Evolutionary conservation across 2,888 invertebrate species (phyloP).

Genomic region (Tachina lurida): DNA sequence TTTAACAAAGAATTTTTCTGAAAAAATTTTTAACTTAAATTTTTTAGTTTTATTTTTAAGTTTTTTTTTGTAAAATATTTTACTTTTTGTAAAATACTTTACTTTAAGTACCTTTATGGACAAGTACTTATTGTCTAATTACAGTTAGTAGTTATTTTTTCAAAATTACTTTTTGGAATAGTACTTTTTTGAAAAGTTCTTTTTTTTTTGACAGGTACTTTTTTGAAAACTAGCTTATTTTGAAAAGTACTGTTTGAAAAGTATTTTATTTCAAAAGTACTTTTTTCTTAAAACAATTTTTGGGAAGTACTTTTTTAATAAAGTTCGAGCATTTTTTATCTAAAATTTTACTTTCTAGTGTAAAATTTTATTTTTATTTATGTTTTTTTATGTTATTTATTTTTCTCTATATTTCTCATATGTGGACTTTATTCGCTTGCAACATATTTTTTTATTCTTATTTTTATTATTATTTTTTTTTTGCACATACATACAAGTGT

Average conservation of each 20-base stretch:
- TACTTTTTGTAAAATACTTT: too few relatives aligned
- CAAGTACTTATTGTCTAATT: too few relatives aligned
- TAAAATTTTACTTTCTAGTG: neutral
- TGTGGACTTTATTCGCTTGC: neutral
- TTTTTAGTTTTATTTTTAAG: too few relatives aligned
- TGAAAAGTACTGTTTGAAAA: neutral
- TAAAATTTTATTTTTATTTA: neutral
- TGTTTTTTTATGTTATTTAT: too few relatives aligned
- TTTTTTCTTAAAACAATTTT: neutral
- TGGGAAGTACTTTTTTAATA: too few relatives aligned
- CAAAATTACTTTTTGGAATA: neutral
- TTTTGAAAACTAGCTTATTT: neutral
- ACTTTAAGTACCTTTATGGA: too few relatives aligned
- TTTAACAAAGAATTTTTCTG: too few relatives aligned
- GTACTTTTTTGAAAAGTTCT: neutral
- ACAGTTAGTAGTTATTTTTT: neutral
- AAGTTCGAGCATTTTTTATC: too few relatives aligned
- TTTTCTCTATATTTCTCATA: neutral
- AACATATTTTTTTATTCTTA: too few relatives aligned
- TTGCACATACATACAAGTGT: constrained; percentile 5
- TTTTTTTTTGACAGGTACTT: neutral
- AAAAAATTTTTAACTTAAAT: too few relatives aligned
- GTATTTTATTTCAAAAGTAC: neutral
- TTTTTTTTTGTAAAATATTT: too few relatives aligned
- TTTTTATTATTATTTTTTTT: too few relatives aligned